phyloP scores from a whole-genome alignment of 2,797 vertebrate genomes.

The Cynodonichthys magdalenae region DNA sequence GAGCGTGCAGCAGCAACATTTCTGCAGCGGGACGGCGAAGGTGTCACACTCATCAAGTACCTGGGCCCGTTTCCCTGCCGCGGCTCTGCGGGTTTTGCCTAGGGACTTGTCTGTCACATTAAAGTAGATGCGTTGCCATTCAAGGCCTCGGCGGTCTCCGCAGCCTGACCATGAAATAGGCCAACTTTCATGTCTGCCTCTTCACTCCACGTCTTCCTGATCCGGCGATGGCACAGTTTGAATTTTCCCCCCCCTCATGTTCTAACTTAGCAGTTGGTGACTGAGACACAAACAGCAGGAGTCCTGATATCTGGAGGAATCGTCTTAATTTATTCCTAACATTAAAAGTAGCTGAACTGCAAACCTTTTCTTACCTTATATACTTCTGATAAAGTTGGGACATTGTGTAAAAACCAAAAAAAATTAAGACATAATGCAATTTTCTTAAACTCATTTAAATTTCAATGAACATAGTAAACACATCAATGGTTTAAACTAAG shows the following conservation, averaged over 20 bases:
- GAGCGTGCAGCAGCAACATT: conserved; percentile 82
- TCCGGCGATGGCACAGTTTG: conserved; percentile 78
- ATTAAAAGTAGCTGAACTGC: neutral
- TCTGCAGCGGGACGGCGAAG: conserved; percentile 78
- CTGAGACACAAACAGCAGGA: conserved; percentile 70
- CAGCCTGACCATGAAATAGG: conserved; percentile 87
- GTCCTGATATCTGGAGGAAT: conserved; percentile 58
- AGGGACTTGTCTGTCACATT: conserved; percentile 88
- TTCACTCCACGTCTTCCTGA: conserved; percentile 74
- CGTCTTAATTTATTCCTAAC: conserved; percentile 11
- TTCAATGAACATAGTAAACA: too few relatives aligned
- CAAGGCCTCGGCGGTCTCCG: conserved; percentile 79
- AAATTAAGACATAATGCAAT: too few relatives aligned
- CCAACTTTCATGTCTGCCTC: conserved; percentile 86
- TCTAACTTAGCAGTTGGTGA: conserved; percentile 70
- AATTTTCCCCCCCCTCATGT: conserved; percentile 39
- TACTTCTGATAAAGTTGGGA: too few relatives aligned
- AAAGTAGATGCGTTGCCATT: conserved; percentile 86
- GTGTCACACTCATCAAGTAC: conserved; percentile 87
- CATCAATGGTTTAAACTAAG: too few relatives aligned
- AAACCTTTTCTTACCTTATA: neutral
- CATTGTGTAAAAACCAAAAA: too few relatives aligned
- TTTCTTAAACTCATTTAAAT: too few relatives aligned
- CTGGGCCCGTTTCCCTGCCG: conserved; percentile 81
- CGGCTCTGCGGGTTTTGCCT: conserved; percentile 80